Evolutionary conservation across 2,888 invertebrate genomes (phyloP), one percentile per base, ranked within the genome.

Genomic region (Lymantria monacha): DNA sequence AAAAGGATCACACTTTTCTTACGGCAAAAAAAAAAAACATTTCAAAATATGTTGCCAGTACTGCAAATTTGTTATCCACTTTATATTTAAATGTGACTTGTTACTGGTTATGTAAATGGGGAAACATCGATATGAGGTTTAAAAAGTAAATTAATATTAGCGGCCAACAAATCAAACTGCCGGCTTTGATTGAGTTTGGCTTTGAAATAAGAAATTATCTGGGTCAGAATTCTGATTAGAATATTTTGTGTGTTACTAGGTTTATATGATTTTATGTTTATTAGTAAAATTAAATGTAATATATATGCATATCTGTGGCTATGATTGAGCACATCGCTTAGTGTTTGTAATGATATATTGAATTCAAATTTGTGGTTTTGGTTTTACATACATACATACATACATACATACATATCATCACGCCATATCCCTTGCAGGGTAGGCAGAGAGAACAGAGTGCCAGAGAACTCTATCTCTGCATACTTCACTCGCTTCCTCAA

Each of bases 31-130:
- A n/a, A n/a, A 3, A 5, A 5, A 22, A n/a, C n/a, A 38, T 38
- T 38, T 38, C 38, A 12, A 57, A 56, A 30, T 51, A 43, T 51
- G 49, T 44, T 50, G 36, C 48, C 48, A 52, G 49, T 42, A 9
- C 49, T 48, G 55, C 57, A 42, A 53, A 60, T 55, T 30, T 37
- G 8, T 44, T 48, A 48, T 42, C 42, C 33, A 49, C 54, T 67
- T 55, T 45, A 61, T 51, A 63, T 68, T 61, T 36, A 55, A 65
- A 61, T 56, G 40, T 7, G 38, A 22, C 41, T 14, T 52, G 36
- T 49, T 46, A 45, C 53, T 7, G 48, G 53, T 53, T 64, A 64
- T 66, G 57, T 46, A 55, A 64, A 66, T 66, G 47, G 38, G 45
- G 47, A 42, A 51, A 55, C 50, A 61, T 41, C 40, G 54, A 52